Evolutionary conservation across 1,140 invertebrate genomes (phyloP).

Genomic region (Euwallacea fornicatus): DNA sequence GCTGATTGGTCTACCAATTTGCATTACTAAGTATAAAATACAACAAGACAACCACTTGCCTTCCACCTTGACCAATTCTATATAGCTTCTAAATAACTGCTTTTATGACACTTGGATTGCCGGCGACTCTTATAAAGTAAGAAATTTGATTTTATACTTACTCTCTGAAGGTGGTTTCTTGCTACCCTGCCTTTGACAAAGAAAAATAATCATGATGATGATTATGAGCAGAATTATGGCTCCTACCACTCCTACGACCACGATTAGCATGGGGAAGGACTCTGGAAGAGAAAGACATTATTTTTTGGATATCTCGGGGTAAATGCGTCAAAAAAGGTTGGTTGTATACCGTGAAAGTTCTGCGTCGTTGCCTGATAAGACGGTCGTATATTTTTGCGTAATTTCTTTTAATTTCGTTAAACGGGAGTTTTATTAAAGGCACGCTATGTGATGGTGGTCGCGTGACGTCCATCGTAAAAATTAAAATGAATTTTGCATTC

Average conservation of each 20-base stretch:
- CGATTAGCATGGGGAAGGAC: conserved; percentile 57
- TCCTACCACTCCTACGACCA: conserved; percentile 58
- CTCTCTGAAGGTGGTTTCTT: conserved; percentile 52
- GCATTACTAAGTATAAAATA: too few species aligned
- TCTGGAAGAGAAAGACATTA: conserved; percentile 44
- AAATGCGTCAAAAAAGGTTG: not conserved
- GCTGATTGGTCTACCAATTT: too few species aligned
- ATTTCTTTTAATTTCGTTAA: conserved; percentile 26
- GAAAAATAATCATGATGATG: conserved; percentile 59
- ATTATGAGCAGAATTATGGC: conserved; percentile 59
- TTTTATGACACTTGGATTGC: too few species aligned
- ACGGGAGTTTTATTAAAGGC: conserved; percentile 19
- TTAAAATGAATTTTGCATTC: conserved; percentile 12
- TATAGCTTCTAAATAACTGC: too few species aligned
- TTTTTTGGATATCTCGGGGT: not conserved
- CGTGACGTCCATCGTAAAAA: conserved; percentile 18
- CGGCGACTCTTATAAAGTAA: not conserved
- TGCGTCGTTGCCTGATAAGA: not conserved
- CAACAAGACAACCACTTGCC: too few species aligned
- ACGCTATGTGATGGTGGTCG: conserved; percentile 7
- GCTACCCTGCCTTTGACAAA: conserved; percentile 56
- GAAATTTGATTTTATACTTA: conserved; percentile 35
- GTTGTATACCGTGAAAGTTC: too few species aligned
- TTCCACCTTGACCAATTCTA: too few species aligned
- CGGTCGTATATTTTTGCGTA: conserved; percentile 9